Conservation (phyloP, 37 sponge, comb jelly and placozoan genomes). For the Spongia lamella region DNA sequence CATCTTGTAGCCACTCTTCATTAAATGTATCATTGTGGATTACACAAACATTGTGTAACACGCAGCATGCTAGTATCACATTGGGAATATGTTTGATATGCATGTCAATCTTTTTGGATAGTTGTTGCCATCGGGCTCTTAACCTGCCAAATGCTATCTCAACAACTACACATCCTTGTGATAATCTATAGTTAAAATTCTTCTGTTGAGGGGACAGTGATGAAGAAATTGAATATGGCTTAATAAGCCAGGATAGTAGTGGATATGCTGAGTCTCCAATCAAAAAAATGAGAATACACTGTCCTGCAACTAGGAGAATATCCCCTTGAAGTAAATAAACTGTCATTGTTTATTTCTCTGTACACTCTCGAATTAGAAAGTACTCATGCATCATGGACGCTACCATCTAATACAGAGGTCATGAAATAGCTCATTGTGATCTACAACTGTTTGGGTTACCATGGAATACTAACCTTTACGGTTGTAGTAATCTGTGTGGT, state of each 20-base stretch:
- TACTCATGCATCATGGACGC: no score
- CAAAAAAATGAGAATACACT: no score
- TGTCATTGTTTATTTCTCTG: no score
- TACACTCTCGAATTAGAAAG: no score
- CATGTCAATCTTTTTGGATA: constrained; percentile 20
- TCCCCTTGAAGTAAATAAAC: no score
- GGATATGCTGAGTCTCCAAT: no score
- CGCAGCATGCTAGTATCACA: constrained; percentile 34
- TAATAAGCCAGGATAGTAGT: constrained; percentile 36
- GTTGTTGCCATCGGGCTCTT: constrained; percentile 41
- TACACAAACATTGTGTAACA: constrained; percentile 39
- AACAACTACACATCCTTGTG: background rate
- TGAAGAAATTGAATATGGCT: constrained; percentile 23
- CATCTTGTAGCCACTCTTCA: constrained; percentile 22
- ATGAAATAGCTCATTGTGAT: no score
- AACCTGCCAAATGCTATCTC: constrained; percentile 40
- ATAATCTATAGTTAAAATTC: background rate
- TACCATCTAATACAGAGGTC: no score
- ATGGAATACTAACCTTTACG: no score
- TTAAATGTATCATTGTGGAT: constrained; percentile 15
- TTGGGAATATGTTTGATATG: constrained; percentile 5
- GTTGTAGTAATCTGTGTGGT: no score
- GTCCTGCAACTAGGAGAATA: no score
- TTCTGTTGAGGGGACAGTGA: constrained; percentile 14
- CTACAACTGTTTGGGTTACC: no score